Base-by-base conservation (phyloP, 2,888 invertebrate species). In the Cylindroiulus punctatus region DNA sequence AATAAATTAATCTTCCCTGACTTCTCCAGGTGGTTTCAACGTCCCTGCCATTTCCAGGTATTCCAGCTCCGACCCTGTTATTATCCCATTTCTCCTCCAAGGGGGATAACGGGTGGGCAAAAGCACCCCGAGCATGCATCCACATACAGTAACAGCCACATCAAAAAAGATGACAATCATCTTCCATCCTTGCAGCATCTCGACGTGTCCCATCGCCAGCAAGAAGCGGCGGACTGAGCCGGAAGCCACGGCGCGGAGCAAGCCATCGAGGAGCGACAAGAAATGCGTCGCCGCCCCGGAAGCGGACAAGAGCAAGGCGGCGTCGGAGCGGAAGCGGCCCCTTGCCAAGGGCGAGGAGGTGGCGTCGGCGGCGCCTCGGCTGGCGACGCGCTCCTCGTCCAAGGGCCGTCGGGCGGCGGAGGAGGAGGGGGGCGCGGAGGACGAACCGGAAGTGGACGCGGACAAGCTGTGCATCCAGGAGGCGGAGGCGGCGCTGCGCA, bases 401-500 rank as follows among this genome's bases (percentile, higher is more conserved):
- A 84, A 47, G 36, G 44, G 84, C 84, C 47, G 84, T 8, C 30
- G 84, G 83, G 32, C 52, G 26, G 40, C 36, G n/a, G 26, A 40
- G 10, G 19, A 26, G n/a, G 82, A 82, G 4, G 81, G 19, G 14
- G 81, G 81, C 32, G 14, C n/a, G 8, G 83, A 83, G 5, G 83
- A 40, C 14, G 44, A 42, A n/a, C 5, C 44, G 83, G 83, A 83
- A 40, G 83, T 89, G 40, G 95, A 96, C 90, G 97, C 97, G 90
- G 90, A 90, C 83, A 88, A 88, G 86, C 95, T 94, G 0, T 92
- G 96, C 86, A 96, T 97, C 88, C 93, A 96, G 85, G 97, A 97
- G 91, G 96, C 97, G 2, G 96, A 97, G 90, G 96, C 96, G 0
- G 96, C 96, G 0, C 91, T 97, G 44, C 95, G 96, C 90, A 95